Base-by-base conservation (phyloP, 1,140 invertebrate genomes). In the Pogonomyrmex barbatus region DNA sequence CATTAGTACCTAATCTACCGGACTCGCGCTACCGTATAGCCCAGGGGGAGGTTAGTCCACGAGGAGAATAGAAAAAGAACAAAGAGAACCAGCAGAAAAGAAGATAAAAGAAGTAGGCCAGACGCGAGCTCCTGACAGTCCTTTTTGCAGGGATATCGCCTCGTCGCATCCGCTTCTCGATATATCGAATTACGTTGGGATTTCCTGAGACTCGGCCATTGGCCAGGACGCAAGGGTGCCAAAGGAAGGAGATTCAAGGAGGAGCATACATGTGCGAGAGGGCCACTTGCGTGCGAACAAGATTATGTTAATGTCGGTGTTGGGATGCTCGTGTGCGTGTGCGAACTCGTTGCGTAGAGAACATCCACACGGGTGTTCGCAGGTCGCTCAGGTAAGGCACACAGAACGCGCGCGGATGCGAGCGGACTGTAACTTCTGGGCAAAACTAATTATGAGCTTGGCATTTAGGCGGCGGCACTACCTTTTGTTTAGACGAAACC, bases 381-480 rank as follows among this genome's bases (percentile, higher is more conserved):
- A 86, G 78, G 58, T 86, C 68, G 63, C 79, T 83, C 50, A 83
- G 12, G 36, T 17, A 17, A 68, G 45, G 39, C 50, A 47, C 52
- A 60, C 33, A 24, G 50, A 24, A 42, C 9, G 14, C 14, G 52
- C 70, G 81, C 54, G 81, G 67, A 65, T 81, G 70, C 30, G 67
- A 63, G 62, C 6, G 42, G 12, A 70, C 87, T 63, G 90, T 92
- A 92, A 93, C 85, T 92, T 89, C 88, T 92, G 77, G 63, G 68
- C 87, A 88, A 93, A 93, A 93, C 92, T 93, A 93, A 93, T 93
- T 93, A 93, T 87, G 63, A 84, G 58, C 81, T 73, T 86, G 86
- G 86, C 91, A 91, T 92, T 93, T 93, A 91, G 87, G 85, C 78
- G 82, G 81, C 87, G 65, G 77, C 87, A 52, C 73, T 87, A 85